Evolutionary conservation across 2,113 vertebrate species (phyloP).

Genomic region (Syrrhaptes paradoxus): DNA sequence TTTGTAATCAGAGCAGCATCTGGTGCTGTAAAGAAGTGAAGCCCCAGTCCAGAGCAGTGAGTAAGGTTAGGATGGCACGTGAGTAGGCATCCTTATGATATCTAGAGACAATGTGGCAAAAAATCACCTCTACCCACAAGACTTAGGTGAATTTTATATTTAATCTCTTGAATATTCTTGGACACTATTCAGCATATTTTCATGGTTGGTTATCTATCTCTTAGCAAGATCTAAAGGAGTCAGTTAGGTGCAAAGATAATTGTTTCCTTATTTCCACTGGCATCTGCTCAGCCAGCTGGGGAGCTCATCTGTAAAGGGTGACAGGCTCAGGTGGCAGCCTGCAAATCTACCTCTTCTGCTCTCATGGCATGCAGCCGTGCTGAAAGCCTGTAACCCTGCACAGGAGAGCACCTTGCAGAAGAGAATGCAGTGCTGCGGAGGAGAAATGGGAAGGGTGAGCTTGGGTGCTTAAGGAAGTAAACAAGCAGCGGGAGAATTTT

Average conservation of each 20-base stretch:
- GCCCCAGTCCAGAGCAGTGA: not conserved
- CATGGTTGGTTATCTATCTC: slow-evolving; percentile 36
- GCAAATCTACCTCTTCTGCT: not conserved
- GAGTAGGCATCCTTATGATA: not conserved
- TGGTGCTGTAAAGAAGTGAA: not conserved
- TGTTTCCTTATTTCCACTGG: slow-evolving; percentile 42
- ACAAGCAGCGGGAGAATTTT: not conserved
- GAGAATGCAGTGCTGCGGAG: not conserved
- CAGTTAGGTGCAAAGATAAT: slow-evolving; percentile 37
- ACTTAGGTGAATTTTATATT: slow-evolving; percentile 5
- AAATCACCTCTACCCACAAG: not conserved
- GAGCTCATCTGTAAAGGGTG: slow-evolving; percentile 21
- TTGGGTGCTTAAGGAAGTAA: not conserved
- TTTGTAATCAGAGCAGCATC: not conserved
- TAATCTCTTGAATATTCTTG: slow-evolving; percentile 35
- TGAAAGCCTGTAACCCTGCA: not conserved
- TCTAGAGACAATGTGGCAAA: not conserved
- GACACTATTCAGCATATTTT: not conserved
- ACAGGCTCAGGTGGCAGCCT: slow-evolving; percentile 13
- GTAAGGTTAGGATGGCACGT: not conserved
- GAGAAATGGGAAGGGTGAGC: not conserved
- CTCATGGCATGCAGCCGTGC: not conserved
- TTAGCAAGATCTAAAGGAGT: not conserved
- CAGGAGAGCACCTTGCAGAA: not conserved
- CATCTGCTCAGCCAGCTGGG: slow-evolving; percentile 32